phyloP scores from a whole-genome alignment of 2,113 vertebrate genomes.

The Melanerpes formicivorus region DNA sequence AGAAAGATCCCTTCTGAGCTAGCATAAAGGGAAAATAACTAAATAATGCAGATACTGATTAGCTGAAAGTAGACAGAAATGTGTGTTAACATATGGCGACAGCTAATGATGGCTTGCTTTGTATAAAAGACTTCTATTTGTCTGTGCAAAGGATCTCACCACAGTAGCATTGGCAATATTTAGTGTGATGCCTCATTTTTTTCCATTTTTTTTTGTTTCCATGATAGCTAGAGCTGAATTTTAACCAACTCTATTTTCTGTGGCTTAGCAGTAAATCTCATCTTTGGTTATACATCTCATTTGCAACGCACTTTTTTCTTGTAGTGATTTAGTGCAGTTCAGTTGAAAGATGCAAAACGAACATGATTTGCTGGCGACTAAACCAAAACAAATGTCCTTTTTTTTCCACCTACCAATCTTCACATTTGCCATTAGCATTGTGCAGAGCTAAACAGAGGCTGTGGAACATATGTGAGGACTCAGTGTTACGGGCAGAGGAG shows the following conservation, averaged over 20 bases:
- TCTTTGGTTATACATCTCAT: background rate
- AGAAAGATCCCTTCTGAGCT: background rate
- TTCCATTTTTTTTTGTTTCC: background rate
- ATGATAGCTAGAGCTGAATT: background rate
- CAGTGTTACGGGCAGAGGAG: background rate
- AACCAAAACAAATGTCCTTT: slow-evolving; percentile 17
- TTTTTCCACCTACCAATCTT: background rate
- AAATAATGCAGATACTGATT: slow-evolving; percentile 21
- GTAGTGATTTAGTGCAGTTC: background rate
- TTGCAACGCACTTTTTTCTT: background rate
- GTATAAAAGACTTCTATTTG: background rate
- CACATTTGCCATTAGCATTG: background rate
- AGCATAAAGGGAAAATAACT: background rate
- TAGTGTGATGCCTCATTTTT: background rate
- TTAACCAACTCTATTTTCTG: background rate
- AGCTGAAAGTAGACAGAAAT: slow-evolving; percentile 27
- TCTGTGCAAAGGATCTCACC: background rate
- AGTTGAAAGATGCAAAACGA: slow-evolving; percentile 21
- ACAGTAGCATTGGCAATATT: background rate
- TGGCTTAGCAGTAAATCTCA: background rate
- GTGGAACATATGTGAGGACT: background rate
- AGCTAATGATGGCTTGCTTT: background rate
- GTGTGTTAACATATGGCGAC: background rate
- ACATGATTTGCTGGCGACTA: background rate
- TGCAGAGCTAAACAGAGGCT: background rate